Evolutionary conservation across 1,140 invertebrate species (phyloP).

Genomic region (Berghia stephanieae): DNA sequence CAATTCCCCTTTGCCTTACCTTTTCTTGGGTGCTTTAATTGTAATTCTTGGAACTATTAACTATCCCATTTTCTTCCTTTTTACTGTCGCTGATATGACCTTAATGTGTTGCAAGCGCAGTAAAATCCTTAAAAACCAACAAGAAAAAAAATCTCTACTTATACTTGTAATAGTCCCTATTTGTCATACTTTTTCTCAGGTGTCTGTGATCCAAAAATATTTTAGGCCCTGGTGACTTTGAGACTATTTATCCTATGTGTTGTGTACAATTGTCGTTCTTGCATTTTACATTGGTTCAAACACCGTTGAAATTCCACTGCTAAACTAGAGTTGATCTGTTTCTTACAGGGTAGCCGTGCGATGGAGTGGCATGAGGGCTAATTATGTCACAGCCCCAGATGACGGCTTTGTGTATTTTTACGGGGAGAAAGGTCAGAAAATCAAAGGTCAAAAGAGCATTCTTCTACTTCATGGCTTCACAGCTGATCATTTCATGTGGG

Average conservation of each 20-base stretch:
- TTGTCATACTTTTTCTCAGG: constrained; percentile 52
- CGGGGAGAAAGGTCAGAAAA: constrained; percentile 49
- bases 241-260: constrained; percentile 56
- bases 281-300: too few species aligned
- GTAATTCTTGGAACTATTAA: too few species aligned
- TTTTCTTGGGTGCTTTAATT: too few species aligned
- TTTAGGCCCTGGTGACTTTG: constrained; percentile 51
- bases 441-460: constrained; percentile 45
- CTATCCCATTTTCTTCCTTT: too few species aligned
- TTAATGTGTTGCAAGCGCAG: too few species aligned
- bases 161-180: too few species aligned
- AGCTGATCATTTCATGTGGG: constrained; percentile 60
- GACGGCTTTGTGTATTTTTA: constrained; percentile 45
- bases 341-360: constrained; percentile 43
- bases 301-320: too few species aligned
- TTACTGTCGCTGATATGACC: too few species aligned
- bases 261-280: too few species aligned
- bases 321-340: constrained; percentile 42
- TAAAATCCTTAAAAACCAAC: too few species aligned
- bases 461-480: constrained; percentile 58
- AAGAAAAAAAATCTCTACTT: too few species aligned
- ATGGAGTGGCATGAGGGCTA: constrained; percentile 55
- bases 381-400: constrained; percentile 40
- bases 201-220: constrained; percentile 44
- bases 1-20: too few species aligned